These are phyloP conservation scores for Andrena haemorrhoa DNA, from an alignment of 2,888 invertebrate genomes.

Conservation along the genomic window DNA sequence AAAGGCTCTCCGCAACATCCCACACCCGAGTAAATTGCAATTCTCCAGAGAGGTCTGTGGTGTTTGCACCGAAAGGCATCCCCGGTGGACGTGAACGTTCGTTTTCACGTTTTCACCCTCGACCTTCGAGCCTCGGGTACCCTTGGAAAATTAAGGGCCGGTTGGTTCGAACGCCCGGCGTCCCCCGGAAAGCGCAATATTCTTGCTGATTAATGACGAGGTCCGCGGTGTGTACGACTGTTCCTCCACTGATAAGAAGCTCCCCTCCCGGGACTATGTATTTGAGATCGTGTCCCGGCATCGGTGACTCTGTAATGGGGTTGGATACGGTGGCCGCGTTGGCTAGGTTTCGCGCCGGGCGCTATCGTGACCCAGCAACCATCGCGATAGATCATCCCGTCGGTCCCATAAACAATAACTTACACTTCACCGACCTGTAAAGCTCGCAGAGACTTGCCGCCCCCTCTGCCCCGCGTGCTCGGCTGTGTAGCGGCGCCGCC, in stretches of 20 bases:
- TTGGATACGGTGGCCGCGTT: constrained; percentile 70
- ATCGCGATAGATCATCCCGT: constrained; percentile 81
- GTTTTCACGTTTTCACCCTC: background rate
- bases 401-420: constrained; percentile 82
- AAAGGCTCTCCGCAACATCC: too few species aligned
- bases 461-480: constrained; percentile 22
- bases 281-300: constrained; percentile 82
- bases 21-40: too few species aligned
- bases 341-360: constrained; percentile 61
- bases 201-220: constrained; percentile 75
- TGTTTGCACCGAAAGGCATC: background rate
- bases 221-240: constrained; percentile 75
- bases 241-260: constrained; percentile 77
- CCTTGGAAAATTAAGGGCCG: constrained; percentile 24
- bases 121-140: background rate
- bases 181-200: constrained; percentile 54
- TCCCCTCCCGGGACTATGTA: constrained; percentile 71
- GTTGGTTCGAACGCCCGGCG: constrained; percentile 23
- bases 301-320: constrained; percentile 82
- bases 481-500: constrained; percentile 14
- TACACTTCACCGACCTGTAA: constrained; percentile 76
- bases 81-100: background rate
- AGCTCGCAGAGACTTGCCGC: constrained; percentile 48
- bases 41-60: too few species aligned
- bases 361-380: constrained; percentile 80